These are phyloP conservation scores for Neelides folsomi DNA, from an alignment of 2,888 invertebrate genomes.

Conservation along the genomic window DNA sequence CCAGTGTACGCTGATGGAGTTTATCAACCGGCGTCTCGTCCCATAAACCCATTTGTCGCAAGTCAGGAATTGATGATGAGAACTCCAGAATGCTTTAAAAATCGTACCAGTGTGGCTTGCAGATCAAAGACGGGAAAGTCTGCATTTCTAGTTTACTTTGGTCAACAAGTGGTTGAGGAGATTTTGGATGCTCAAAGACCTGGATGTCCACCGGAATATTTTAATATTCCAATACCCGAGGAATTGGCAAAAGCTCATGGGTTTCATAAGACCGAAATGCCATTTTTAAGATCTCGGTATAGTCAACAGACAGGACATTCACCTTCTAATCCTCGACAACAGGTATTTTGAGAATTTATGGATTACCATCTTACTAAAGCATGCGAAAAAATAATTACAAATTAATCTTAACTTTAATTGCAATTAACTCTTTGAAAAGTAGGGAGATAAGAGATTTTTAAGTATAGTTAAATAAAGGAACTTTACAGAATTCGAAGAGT, in stretches of 20 bases:
- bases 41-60: conserved; percentile 44
- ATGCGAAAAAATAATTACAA: no score
- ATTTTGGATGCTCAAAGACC: conserved; percentile 48
- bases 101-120: conserved; percentile 14
- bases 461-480: no score
- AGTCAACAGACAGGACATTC: conserved; percentile 45
- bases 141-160: conserved; percentile 48
- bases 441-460: no score
- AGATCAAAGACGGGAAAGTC: conserved; percentile 43
- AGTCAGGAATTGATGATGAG: conserved; percentile 43
- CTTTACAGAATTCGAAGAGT: no score
- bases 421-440: no score
- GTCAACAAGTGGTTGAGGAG: conserved; percentile 51
- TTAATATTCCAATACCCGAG: conserved; percentile 45
- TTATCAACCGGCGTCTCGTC: conserved; percentile 42
- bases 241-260: conserved; percentile 33
- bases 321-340: conserved; percentile 49
- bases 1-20: conserved; percentile 47
- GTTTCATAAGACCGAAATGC: conserved; percentile 38
- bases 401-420: no score
- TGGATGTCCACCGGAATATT: conserved; percentile 50
- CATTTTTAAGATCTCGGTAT: conserved; percentile 45
- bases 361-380: no score
- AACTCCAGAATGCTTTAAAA: conserved; percentile 17
- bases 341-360: conserved; percentile 38